Percentiles rank a stretch among this genome's conserved stretches.
These are phyloP conservation scores for Pteromalus puparum DNA, from an alignment of 1,140 invertebrate genomes.

Conservation along the genomic window DNA sequence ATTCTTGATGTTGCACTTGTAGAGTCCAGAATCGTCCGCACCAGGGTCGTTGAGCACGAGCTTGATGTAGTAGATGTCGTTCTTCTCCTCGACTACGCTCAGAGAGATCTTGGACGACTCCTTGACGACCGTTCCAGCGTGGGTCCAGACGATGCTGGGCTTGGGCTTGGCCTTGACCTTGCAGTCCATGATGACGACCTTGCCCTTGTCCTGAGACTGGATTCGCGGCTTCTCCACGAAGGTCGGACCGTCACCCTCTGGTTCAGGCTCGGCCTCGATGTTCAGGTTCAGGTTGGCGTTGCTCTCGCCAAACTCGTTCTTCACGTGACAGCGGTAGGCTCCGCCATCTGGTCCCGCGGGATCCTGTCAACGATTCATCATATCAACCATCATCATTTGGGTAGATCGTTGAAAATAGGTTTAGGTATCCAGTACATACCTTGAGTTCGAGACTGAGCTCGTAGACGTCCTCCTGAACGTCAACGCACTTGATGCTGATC, in stretches of 20 bases:
- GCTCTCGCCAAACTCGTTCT: conserved; percentile 97
- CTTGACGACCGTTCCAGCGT: conserved; percentile 85
- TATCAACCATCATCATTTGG: conserved; percentile 15
- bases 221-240: conserved; percentile 98
- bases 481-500: conserved; percentile 86
- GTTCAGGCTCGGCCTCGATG: conserved; percentile 95
- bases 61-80: conserved; percentile 92
- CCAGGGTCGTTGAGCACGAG: conserved; percentile 94
- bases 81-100: conserved; percentile 83
- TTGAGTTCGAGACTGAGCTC: conserved; percentile 92
- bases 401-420: too few species aligned
- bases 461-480: conserved; percentile 89
- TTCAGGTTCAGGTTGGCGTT: conserved; percentile 99
- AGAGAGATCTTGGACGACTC: conserved; percentile 89
- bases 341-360: conserved; percentile 96
- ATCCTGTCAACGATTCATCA: conserved; percentile 79
- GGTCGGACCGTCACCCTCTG: conserved; percentile 95
- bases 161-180: conserved; percentile 95
- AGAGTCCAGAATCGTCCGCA: conserved; percentile 96
- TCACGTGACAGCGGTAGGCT: conserved; percentile 96
- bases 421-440: conserved; percentile 72
- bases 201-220: conserved; percentile 95
- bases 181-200: conserved; percentile 98
- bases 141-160: conserved; percentile 95
- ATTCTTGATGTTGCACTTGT: conserved; percentile 99